Conservation (phyloP, 2,888 invertebrate genomes). For the Drosophila neonasuta region DNA sequence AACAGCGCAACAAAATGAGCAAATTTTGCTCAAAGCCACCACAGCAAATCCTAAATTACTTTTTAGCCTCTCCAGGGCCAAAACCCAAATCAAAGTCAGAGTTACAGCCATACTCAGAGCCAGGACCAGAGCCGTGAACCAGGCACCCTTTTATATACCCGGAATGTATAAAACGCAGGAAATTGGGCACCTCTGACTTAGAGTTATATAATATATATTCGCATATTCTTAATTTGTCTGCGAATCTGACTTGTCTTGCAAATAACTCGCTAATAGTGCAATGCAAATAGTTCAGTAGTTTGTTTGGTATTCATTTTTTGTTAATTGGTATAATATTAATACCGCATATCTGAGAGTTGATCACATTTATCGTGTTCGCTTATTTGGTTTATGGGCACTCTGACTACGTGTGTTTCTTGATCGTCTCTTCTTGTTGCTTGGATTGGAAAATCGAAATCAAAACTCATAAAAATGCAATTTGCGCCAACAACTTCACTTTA, state of each 20-base stretch:
- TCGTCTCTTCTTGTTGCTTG: constrained; percentile 30
- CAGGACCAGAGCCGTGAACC: constrained; percentile 17
- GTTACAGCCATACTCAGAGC: constrained; percentile 2
- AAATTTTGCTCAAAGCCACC: constrained; percentile 35
- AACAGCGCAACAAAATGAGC: constrained; percentile 51
- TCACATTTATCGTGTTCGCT: background rate
- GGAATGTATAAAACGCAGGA: background rate
- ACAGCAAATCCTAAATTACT: constrained; percentile 58
- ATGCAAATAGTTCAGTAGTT: too few species aligned
- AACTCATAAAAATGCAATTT: constrained; percentile 76
- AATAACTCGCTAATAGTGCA: too few species aligned
- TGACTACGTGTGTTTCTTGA: constrained; percentile 15
- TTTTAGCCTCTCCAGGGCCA: constrained; percentile 37
- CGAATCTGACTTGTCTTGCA: too few species aligned
- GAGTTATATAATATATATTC: too few species aligned
- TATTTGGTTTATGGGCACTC: constrained; percentile 16
- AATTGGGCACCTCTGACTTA: too few species aligned
- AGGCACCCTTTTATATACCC: background rate
- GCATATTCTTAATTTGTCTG: too few species aligned
- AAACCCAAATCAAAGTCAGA: constrained; percentile 10
- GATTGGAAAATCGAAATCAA: constrained; percentile 67
- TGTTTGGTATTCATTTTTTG: background rate
- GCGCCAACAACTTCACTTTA: constrained; percentile 61
- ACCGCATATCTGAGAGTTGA: background rate
- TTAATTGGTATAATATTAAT: background rate